A percentile compares a stretch with the other conserved stretches of the same genome.
Evolutionary conservation across 2,113 vertebrate species (phyloP).

Genomic region (Laticauda colubrina): DNA sequence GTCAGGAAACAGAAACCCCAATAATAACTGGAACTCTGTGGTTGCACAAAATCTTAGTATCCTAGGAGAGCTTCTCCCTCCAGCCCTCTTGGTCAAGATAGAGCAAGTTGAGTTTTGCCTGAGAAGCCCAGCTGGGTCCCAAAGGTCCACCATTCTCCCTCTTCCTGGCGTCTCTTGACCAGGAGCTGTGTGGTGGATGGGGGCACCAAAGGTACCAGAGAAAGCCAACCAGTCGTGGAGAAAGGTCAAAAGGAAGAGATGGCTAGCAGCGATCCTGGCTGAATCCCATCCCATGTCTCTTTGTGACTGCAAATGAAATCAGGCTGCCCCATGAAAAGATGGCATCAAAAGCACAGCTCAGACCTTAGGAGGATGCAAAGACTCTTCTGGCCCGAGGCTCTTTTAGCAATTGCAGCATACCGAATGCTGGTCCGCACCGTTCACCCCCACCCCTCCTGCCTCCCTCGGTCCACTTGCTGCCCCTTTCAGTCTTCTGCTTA

Average conservation of each 20-base stretch:
- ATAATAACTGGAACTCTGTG: not conserved
- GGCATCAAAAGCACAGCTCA: not conserved
- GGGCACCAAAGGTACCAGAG: not conserved
- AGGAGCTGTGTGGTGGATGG: not conserved
- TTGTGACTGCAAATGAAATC: not conserved
- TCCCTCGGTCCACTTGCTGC: not conserved
- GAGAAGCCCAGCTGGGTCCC: not conserved
- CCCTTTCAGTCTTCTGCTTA: not conserved
- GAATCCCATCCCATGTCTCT: not conserved
- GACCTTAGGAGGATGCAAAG: not conserved
- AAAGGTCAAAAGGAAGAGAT: not conserved
- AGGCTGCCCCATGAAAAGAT: not conserved
- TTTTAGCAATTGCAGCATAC: not conserved
- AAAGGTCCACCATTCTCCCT: not conserved
- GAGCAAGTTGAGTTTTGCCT: not conserved
- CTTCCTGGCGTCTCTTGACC: not conserved
- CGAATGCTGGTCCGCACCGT: not conserved
- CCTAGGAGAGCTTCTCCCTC: not conserved
- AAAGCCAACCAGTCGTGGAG: not conserved
- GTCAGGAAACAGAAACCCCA: not conserved
- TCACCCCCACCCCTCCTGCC: not conserved
- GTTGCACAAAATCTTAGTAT: not conserved
- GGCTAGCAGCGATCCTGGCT: not conserved
- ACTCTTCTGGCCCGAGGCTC: not conserved
- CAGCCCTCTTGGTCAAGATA: not conserved